phyloP scores from a whole-genome alignment of 2,888 invertebrate genomes.

The Biston stratarius region DNA sequence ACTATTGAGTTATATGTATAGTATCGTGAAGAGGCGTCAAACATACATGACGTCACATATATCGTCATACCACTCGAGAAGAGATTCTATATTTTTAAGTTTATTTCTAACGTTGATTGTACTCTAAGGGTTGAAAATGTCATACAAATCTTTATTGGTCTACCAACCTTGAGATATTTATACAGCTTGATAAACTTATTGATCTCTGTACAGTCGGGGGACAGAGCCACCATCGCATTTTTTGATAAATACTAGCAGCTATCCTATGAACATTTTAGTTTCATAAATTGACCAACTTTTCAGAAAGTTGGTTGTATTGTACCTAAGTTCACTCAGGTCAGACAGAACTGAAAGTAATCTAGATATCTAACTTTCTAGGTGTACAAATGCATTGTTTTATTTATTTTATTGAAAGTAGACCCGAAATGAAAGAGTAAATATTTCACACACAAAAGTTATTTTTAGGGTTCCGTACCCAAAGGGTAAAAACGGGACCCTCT shows the following conservation, averaged over 20 bases:
- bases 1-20: no score
- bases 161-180: slow-evolving; percentile 49
- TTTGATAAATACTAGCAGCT: not conserved
- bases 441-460: no score
- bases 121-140: slow-evolving; percentile 32
- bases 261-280: not conserved
- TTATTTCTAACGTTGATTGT: slow-evolving; percentile 19
- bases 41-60: no score
- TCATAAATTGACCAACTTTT: not conserved
- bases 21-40: no score
- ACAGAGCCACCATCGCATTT: not conserved
- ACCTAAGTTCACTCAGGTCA: slow-evolving; percentile 44
- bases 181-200: slow-evolving; percentile 5
- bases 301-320: not conserved
- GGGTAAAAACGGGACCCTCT: no score
- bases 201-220: not conserved
- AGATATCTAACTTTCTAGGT: slow-evolving; percentile 28
- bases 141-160: slow-evolving; percentile 42
- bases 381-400: not conserved
- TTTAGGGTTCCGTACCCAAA: no score
- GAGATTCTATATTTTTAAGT: not conserved
- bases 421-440: no score
- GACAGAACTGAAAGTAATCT: slow-evolving; percentile 36
- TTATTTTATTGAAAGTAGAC: no score
- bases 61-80: not conserved